phyloP scores from a whole-genome alignment of 1,140 invertebrate genomes.

The Microvelia longipes region DNA sequence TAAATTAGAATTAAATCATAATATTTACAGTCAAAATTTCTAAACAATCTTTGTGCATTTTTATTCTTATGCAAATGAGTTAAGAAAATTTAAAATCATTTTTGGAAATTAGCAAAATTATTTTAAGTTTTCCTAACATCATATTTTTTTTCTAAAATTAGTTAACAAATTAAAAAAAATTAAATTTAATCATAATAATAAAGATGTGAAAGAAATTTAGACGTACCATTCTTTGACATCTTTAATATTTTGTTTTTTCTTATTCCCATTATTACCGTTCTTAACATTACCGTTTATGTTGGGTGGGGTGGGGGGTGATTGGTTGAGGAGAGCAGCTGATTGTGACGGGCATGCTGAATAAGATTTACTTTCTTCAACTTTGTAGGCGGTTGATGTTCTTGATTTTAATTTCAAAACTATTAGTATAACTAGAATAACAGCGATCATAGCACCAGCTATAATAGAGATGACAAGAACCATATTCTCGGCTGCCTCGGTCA shows the following conservation, averaged over 20 bases:
- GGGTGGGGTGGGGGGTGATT: conserved; percentile 32
- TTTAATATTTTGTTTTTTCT: conserved; percentile 66
- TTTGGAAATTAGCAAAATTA: too few species aligned
- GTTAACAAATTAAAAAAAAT: too few species aligned
- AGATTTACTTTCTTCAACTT: conserved; percentile 71
- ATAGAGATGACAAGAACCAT: conserved; percentile 71
- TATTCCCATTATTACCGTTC: conserved; percentile 35
- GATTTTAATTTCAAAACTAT: conserved; percentile 79
- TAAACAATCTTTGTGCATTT: too few species aligned
- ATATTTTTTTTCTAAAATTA: too few species aligned
- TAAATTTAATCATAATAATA: too few species aligned
- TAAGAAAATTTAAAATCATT: too few species aligned
- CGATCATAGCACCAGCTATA: conserved; percentile 77
- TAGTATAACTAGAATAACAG: conserved; percentile 76
- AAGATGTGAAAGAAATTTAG: too few species aligned
- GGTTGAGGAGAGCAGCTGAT: conserved; percentile 51
- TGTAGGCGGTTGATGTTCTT: conserved; percentile 71
- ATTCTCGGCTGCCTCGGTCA: conserved; percentile 52
- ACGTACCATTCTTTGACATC: conserved; percentile 91
- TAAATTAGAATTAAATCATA: too few species aligned
- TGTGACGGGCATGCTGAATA: conserved; percentile 51
- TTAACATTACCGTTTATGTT: conserved; percentile 34
- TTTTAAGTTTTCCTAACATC: too few species aligned
- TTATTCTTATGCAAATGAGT: too few species aligned
- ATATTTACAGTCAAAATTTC: too few species aligned